These are phyloP conservation scores for Craseonycteris thonglongyai DNA, from an alignment of 2,113 vertebrate genomes.

Conservation along the genomic window DNA sequence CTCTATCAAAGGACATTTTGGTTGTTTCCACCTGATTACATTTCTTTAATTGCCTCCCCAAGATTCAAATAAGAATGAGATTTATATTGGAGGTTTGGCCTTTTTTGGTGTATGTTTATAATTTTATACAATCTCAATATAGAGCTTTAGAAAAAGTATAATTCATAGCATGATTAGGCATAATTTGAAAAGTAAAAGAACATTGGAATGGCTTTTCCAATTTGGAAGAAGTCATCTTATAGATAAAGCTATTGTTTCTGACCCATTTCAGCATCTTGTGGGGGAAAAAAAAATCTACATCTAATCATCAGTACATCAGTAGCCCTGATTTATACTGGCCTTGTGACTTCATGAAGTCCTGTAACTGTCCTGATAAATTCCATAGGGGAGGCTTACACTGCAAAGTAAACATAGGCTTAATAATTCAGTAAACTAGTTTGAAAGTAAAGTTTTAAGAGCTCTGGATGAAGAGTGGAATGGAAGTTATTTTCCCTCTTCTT, in stretches of 20 bases:
- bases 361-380: background rate
- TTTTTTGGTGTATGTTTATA: background rate
- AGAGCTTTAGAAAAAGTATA: background rate
- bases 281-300: background rate
- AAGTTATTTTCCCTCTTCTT: background rate
- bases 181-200: background rate
- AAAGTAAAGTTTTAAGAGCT: background rate
- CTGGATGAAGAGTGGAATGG: background rate
- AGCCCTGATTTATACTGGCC: background rate
- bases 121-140: background rate
- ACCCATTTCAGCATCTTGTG: background rate
- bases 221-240: background rate
- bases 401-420: background rate
- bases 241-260: background rate
- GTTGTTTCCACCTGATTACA: no score
- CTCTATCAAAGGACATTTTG: no score
- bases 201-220: background rate
- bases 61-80: conserved; percentile 32
- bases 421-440: background rate
- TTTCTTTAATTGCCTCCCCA: background rate
- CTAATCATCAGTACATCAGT: background rate
- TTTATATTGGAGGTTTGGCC: background rate
- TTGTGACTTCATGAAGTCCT: background rate
- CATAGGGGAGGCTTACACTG: background rate
- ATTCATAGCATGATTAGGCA: background rate